Base-by-base conservation (phyloP, 2,888 invertebrate genomes). In the Meloe dianella region DNA sequence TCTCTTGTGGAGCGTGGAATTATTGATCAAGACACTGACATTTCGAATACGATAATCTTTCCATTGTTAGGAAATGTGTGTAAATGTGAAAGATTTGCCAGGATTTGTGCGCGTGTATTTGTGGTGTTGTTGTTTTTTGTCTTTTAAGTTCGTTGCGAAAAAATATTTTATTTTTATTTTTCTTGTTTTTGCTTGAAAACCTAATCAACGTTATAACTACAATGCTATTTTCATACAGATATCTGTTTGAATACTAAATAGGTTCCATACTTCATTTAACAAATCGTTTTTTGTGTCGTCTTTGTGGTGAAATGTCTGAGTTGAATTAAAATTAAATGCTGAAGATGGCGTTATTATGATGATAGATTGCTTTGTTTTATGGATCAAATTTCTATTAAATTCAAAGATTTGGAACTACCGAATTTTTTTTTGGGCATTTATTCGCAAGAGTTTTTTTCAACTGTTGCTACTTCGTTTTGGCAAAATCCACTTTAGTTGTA, bases 191-290 rank as follows among this genome's bases (percentile, higher is more conserved):
- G 22, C 24, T 51, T 10, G 12, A 51, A 22, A 22, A n/a, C 22
- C 51, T 24, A 51, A 51, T 22, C 51, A 51, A 22, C 22, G 22
- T 41, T 41, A 20, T 17, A n/a, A n/a, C n/a, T 17, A 51, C 24
- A 51, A 51, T 51, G 10, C 51, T 24, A 51, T 22, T 51, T 51
- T 24, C 51, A 51, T 51, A 51, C 51, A 51, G 10, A 51, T 51
- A 22, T 51, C 22, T 24, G 12, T 51, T 24, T 51, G 51, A 51
- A 51, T 51, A 51, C 12, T 12, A 51, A 51, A 24, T 9, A 51
- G 22, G 47, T 51, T 51, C 22, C 10, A 51, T 22, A 51, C 20
- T 22, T 51, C 47, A 51, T 51, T 51, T 22, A 20, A 51, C 47
- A 51, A 22, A 22, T 10, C 47, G 20, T 51, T 51, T 22, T 38